These are phyloP conservation scores for Heteronetta atricapilla DNA, from an alignment of 2,113 vertebrate genomes.

Conservation along the genomic window DNA sequence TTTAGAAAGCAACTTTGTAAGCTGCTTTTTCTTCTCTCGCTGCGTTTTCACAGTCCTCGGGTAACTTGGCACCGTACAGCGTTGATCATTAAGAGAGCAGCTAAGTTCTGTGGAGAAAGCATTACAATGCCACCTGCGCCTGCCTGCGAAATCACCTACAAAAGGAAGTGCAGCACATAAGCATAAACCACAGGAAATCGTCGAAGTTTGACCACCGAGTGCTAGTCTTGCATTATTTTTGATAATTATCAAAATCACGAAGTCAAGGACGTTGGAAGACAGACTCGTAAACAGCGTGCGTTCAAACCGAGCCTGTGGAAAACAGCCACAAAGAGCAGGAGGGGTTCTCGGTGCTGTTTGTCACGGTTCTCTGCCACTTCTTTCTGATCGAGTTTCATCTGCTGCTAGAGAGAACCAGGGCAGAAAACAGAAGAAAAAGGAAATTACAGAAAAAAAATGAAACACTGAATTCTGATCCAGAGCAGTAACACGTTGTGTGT, in stretches of 20 bases:
- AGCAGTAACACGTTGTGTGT: not conserved
- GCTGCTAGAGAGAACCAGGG: not conserved
- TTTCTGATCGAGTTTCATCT: not conserved
- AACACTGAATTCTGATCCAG: not conserved
- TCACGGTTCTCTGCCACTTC: not conserved
- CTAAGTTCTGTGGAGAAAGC: not conserved
- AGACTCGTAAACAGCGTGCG: not conserved
- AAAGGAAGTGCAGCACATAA: not conserved
- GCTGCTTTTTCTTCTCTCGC: not conserved
- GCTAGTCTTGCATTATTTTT: not conserved
- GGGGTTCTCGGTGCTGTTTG: not conserved
- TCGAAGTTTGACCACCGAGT: not conserved
- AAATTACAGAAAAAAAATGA: not conserved
- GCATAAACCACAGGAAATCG: not conserved
- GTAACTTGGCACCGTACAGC: not conserved
- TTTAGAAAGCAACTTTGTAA: not conserved
- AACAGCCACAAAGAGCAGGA: no score
- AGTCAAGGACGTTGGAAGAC: not conserved
- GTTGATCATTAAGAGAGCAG: not conserved
- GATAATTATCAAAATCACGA: fast-evolving
- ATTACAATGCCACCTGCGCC: not conserved
- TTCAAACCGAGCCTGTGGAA: not conserved
- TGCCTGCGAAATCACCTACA: not conserved
- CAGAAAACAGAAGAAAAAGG: not conserved
- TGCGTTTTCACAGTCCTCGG: not conserved